Percentiles rank a stretch among this genome's conserved stretches.
These are phyloP conservation scores for Cephalopachus bancanus DNA, from an alignment of 2,797 vertebrate genomes.

Conservation along the genomic window DNA sequence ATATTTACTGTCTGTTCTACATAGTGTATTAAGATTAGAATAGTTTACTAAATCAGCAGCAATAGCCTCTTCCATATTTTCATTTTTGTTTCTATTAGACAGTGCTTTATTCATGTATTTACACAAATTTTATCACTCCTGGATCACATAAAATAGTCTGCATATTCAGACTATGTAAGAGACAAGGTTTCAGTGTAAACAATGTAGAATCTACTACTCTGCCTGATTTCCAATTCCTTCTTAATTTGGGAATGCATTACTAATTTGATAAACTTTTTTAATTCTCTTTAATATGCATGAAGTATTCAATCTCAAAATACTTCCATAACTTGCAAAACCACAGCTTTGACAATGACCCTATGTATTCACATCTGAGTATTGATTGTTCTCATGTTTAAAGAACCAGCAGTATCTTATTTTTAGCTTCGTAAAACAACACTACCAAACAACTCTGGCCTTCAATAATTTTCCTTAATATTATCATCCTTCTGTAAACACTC, in stretches of 20 bases:
- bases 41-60: neutral
- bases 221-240: neutral
- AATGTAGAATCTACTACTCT: neutral
- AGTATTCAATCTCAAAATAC: neutral
- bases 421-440: neutral
- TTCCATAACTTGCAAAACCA: neutral
- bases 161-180: neutral
- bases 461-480: neutral
- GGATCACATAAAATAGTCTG: neutral
- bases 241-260: neutral
- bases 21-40: neutral
- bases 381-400: conserved; percentile 2
- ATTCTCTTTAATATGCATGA: neutral
- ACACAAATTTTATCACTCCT: neutral
- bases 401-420: neutral
- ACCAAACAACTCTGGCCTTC: neutral
- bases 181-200: neutral
- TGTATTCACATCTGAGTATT: neutral
- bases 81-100: neutral
- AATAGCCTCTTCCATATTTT: neutral
- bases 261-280: neutral
- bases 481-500: neutral
- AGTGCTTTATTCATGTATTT: conserved; percentile 2
- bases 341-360: neutral
- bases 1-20: neutral